Conservation (phyloP, 1,140 invertebrate species). For the Heliconius nattereri region DNA sequence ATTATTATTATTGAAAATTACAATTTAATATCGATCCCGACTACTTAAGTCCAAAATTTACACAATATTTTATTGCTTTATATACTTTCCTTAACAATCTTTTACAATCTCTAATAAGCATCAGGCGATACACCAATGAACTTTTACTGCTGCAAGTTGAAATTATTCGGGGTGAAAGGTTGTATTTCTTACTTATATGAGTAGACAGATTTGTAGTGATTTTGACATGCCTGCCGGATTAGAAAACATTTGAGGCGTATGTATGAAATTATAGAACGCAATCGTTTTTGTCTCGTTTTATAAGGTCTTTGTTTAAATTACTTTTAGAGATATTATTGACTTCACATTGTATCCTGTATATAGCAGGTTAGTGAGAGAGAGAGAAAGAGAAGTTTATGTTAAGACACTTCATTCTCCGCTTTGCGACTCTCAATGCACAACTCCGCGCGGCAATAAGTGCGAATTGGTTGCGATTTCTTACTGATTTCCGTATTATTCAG, state of each 20-base stretch:
- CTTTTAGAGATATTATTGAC: no score
- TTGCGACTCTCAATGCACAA: not conserved
- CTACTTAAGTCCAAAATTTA: not conserved
- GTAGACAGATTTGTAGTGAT: constrained; percentile 4
- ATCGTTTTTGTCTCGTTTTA: not conserved
- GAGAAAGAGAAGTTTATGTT: not conserved
- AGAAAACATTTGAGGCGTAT: constrained; percentile 3
- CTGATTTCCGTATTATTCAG: no score
- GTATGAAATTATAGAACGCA: not conserved
- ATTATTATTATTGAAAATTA: no score
- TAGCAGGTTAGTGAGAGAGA: no score
- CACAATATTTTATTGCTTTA: not conserved
- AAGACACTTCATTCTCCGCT: not conserved
- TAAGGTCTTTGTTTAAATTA: no score
- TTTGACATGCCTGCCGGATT: not conserved
- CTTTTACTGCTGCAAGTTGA: not conserved
- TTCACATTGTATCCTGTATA: no score
- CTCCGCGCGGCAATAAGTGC: no score
- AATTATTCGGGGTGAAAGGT: constrained; percentile 4
- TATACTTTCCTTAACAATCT: not conserved
- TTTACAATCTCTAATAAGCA: not conserved
- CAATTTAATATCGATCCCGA: not conserved
- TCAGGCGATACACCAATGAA: not conserved
- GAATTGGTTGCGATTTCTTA: no score
- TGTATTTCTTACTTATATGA: not conserved